phyloP scores from a whole-genome alignment of 92 coral and sea anemone species.

The Zoanthus solanderi region DNA sequence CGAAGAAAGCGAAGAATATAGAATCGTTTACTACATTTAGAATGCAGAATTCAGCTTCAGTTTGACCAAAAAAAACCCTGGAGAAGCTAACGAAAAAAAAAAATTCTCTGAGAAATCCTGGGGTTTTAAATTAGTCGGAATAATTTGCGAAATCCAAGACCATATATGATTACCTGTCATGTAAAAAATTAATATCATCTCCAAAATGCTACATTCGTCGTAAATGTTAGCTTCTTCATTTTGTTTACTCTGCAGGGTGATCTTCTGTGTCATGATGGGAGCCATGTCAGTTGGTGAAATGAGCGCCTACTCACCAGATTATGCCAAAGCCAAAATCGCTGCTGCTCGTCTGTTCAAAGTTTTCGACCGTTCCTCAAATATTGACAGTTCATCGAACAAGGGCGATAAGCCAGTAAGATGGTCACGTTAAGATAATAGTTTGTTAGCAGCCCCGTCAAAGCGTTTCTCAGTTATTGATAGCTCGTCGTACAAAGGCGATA shows the following conservation, averaged over 20 bases:
- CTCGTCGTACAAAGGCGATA: conserved; percentile 17
- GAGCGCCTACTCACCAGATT: conserved; percentile 65
- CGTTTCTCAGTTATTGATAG: conserved; percentile 16
- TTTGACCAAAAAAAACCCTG: no score
- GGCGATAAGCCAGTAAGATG: conserved; percentile 48
- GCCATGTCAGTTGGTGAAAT: conserved; percentile 61
- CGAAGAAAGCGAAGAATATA: no score
- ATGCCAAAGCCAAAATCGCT: conserved; percentile 63
- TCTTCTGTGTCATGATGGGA: conserved; percentile 54
- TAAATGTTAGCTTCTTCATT: background rate
- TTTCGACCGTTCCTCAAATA: conserved; percentile 42
- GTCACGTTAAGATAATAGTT: background rate
- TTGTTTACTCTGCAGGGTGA: conserved; percentile 7
- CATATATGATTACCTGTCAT: no score
- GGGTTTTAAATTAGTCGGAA: no score
- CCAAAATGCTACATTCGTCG: no score
- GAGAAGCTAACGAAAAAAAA: no score
- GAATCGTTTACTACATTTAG: no score
- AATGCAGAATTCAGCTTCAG: no score
- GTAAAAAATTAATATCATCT: no score
- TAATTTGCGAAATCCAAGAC: no score
- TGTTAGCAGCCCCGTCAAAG: background rate
- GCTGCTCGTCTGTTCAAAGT: conserved; percentile 62
- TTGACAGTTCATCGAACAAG: conserved; percentile 48
- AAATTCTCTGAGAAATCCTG: no score